phyloP scores from a whole-genome alignment of 2,797 vertebrate genomes.

The Petrocephalus schoutedeni region DNA sequence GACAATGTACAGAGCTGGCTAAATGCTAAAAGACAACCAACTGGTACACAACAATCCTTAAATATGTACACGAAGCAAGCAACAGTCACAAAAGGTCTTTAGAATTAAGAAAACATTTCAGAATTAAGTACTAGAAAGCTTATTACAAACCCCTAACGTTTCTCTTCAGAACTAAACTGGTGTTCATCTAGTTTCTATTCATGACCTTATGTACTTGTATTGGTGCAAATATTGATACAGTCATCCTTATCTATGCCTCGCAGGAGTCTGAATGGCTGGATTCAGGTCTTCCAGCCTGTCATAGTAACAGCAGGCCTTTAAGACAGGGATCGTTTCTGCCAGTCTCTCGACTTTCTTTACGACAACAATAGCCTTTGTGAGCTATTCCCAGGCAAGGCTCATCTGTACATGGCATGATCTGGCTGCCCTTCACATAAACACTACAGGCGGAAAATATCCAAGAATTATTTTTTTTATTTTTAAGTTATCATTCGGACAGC shows the following conservation, averaged over 20 bases:
- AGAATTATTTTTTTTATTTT: neutral
- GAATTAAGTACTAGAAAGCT: neutral
- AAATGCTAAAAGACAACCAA: neutral
- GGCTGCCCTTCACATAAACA: neutral
- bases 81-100: neutral
- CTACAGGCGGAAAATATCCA: neutral
- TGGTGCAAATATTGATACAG: constrained; percentile 5
- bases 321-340: neutral
- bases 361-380: neutral
- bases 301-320: neutral
- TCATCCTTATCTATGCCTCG: neutral
- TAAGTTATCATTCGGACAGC: neutral
- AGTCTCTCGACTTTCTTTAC: neutral
- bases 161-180: neutral
- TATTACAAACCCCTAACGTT: neutral
- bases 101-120: neutral
- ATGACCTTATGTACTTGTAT: neutral
- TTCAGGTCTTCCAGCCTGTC: neutral
- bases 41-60: neutral
- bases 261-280: neutral
- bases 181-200: neutral
- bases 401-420: neutral
- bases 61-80: neutral
- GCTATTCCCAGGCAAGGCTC: neutral
- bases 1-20: neutral